Percentiles rank a stretch among this genome's conserved stretches.
phyloP scores from a whole-genome alignment of 2,888 invertebrate species.

The Helobdella robusta region DNA sequence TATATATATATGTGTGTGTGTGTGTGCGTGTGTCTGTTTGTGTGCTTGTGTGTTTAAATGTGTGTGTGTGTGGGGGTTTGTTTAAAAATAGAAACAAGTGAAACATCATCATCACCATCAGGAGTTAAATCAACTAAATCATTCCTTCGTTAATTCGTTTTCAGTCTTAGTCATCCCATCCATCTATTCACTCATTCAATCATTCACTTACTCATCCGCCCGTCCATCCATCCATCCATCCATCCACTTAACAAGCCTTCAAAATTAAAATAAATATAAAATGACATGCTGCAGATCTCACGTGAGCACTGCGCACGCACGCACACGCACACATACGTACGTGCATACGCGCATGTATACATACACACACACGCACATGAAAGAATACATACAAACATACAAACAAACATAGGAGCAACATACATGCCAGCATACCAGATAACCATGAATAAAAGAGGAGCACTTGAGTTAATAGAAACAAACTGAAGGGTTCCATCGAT shows the following conservation, averaged over 20 bases:
- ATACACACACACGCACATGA: slow-evolving; percentile 13
- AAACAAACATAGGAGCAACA: slow-evolving; percentile 16
- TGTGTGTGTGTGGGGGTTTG: no score
- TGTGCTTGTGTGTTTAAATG: no score
- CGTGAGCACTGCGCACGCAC: slow-evolving; percentile 13
- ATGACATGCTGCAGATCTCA: no score
- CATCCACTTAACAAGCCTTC: background rate
- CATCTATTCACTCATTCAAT: background rate
- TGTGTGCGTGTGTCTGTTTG: no score
- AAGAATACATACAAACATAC: slow-evolving; percentile 11
- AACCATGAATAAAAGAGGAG: background rate
- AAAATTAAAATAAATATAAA: background rate
- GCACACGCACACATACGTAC: slow-evolving; percentile 15
- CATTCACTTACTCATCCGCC: background rate
- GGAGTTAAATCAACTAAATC: no score
- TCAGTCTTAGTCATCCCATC: no score
- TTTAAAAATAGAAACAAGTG: no score
- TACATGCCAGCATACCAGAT: slow-evolving; percentile 4
- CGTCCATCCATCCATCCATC: background rate
- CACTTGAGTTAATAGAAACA: no score
- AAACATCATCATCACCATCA: no score
- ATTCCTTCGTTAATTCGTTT: no score
- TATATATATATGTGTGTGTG: no score
- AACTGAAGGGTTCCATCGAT: no score
- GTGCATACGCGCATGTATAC: slow-evolving; percentile 9